A percentile compares a stretch with the other conserved stretches of the same genome.
Evolutionary conservation across 2,888 invertebrate genomes (phyloP).

Genomic region (Thecocarcelia acutangulata): DNA sequence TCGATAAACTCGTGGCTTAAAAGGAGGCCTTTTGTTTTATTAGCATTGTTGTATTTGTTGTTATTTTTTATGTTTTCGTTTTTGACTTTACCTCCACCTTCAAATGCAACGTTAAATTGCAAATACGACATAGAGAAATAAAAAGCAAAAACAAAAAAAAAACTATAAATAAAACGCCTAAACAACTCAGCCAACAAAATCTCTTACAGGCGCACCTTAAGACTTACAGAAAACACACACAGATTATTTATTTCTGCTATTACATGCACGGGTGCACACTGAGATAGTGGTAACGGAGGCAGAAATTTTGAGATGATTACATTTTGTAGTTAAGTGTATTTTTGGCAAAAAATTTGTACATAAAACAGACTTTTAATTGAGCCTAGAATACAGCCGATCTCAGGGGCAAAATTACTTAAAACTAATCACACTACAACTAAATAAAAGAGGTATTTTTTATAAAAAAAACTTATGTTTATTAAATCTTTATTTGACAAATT

Average conservation of each 20-base stretch:
- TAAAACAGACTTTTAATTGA: too few relatives aligned
- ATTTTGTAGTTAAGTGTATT: too few relatives aligned
- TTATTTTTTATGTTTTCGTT: background rate
- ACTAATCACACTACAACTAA: too few relatives aligned
- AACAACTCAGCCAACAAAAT: slow-evolving; percentile 30
- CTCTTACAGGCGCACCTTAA: slow-evolving; percentile 63
- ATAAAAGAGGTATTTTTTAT: too few relatives aligned
- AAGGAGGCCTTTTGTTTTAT: slow-evolving; percentile 44
- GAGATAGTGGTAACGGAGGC: slow-evolving; percentile 18
- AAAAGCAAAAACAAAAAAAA: slow-evolving; percentile 13
- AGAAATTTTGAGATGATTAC: background rate
- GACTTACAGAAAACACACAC: slow-evolving; percentile 38
- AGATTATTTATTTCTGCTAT: slow-evolving; percentile 24
- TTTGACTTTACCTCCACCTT: slow-evolving; percentile 67
- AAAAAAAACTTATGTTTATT: too few relatives aligned
- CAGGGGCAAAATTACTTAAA: too few relatives aligned
- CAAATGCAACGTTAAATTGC: slow-evolving; percentile 57
- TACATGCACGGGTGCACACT: slow-evolving; percentile 25
- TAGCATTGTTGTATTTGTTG: slow-evolving; percentile 8
- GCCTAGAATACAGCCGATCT: too few relatives aligned
- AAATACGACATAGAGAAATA: slow-evolving; percentile 26
- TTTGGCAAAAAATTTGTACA: too few relatives aligned
- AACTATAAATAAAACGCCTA: slow-evolving; percentile 44
- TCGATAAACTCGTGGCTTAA: slow-evolving; percentile 19
- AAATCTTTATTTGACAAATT: too few relatives aligned